A percentile compares a stretch with the other conserved stretches of the same genome.
Evolutionary conservation across 2,797 vertebrate genomes (phyloP).

Genomic region (Hippopotamyrus pictus): DNA sequence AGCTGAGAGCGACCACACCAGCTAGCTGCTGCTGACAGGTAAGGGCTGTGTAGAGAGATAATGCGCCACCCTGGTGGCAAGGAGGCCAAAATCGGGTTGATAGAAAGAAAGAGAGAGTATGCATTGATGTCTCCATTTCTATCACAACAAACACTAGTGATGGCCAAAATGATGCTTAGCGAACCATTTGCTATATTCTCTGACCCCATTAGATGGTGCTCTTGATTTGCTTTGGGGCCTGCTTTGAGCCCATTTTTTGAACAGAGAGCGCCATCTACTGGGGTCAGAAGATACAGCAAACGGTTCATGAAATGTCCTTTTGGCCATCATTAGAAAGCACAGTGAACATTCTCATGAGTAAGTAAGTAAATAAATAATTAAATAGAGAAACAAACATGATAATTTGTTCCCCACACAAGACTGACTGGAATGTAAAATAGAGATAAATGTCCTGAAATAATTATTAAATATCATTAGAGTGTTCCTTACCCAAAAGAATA

Average conservation of each 20-base stretch:
- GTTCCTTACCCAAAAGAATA: background rate
- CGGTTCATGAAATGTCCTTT: background rate
- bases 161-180: background rate
- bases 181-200: no score
- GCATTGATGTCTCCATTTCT: no score
- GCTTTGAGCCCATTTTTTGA: background rate
- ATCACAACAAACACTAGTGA: background rate
- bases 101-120: background rate
- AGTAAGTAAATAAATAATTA: background rate
- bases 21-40: conserved; percentile 89
- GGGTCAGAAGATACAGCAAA: background rate
- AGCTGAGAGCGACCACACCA: conserved; percentile 90
- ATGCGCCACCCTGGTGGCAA: conserved; percentile 77
- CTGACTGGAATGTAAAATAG: background rate
- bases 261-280: background rate
- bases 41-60: conserved; percentile 92
- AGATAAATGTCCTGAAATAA: background rate
- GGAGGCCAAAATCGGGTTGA: background rate
- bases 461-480: background rate
- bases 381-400: background rate
- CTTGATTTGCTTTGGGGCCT: background rate
- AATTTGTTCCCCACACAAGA: background rate
- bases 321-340: no score
- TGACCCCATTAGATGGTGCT: background rate
- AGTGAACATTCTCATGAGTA: background rate